phyloP scores from a whole-genome alignment of 2,797 vertebrate genomes.

The Neostethus bicornis region DNA sequence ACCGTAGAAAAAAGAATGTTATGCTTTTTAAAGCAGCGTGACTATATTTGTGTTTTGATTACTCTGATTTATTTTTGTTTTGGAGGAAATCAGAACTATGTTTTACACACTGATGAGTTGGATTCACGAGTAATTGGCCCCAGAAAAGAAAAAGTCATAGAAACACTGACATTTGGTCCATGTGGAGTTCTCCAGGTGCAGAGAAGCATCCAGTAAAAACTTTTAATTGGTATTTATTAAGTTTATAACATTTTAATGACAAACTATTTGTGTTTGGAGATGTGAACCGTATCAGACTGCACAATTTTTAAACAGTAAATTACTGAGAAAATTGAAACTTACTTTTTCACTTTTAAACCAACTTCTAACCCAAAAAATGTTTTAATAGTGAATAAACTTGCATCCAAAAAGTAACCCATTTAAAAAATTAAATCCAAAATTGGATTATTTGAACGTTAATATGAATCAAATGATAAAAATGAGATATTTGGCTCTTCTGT shows the following conservation, averaged over 20 bases:
- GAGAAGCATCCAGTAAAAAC: not conserved
- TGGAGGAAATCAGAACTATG: not conserved
- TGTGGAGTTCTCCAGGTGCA: constrained; percentile 5
- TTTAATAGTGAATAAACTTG: no score
- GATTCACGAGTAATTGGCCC: not conserved
- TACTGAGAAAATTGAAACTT: no score
- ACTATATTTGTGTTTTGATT: constrained; percentile 20
- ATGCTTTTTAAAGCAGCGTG: not conserved
- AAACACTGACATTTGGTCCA: not conserved
- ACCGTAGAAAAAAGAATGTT: constrained; percentile 5
- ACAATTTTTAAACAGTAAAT: no score
- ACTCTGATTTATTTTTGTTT: not conserved
- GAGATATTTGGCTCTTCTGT: no score
- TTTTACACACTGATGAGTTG: not conserved
- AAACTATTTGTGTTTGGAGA: not conserved
- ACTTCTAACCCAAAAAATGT: no score
- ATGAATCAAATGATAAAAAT: no score
- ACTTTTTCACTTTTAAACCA: no score
- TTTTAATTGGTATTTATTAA: constrained; percentile 27
- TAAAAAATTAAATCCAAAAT: no score
- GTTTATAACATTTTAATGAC: constrained; percentile 28
- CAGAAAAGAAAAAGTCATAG: not conserved
- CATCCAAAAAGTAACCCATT: no score
- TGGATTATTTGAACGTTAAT: no score
- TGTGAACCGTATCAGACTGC: not conserved